A percentile compares a stretch with the other conserved stretches of the same genome.
Conservation (phyloP, 2,888 invertebrate species). For the Ariolimax columbianus region DNA sequence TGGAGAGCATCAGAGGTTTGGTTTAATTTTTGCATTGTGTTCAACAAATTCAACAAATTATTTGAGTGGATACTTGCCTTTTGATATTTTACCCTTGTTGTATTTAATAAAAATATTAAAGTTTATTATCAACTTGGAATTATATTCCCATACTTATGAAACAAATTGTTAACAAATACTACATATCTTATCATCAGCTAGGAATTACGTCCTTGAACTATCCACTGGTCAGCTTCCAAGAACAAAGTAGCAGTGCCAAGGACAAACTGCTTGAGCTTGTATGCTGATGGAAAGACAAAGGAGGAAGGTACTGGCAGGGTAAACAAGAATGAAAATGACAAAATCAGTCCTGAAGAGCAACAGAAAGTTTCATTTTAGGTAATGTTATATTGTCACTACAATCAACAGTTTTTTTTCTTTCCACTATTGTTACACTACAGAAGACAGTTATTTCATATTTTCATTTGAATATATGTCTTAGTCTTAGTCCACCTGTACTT, state of each 20-base stretch:
- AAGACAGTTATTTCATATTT: too few species aligned
- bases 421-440: too few species aligned
- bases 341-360: conserved; percentile 58
- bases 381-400: not conserved
- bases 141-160: too few species aligned
- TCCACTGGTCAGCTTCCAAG: conserved; percentile 75
- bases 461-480: too few species aligned
- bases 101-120: too few species aligned
- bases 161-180: not conserved
- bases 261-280: conserved; percentile 64
- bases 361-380: conserved; percentile 70
- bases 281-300: conserved; percentile 37
- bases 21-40: not conserved
- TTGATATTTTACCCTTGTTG: not conserved
- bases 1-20: conserved; percentile 71
- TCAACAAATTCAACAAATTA: too few species aligned
- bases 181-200: conserved; percentile 60
- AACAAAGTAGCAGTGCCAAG: conserved; percentile 65
- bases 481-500: too few species aligned
- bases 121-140: too few species aligned
- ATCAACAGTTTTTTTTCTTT: too few species aligned
- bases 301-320: not conserved
- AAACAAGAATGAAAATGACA: conserved; percentile 53
- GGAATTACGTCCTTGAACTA: conserved; percentile 73
- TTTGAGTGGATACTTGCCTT: not conserved